phyloP scores from a whole-genome alignment of 35 echinoderm and acorn worm genomes.

The Acanthaster planci region DNA sequence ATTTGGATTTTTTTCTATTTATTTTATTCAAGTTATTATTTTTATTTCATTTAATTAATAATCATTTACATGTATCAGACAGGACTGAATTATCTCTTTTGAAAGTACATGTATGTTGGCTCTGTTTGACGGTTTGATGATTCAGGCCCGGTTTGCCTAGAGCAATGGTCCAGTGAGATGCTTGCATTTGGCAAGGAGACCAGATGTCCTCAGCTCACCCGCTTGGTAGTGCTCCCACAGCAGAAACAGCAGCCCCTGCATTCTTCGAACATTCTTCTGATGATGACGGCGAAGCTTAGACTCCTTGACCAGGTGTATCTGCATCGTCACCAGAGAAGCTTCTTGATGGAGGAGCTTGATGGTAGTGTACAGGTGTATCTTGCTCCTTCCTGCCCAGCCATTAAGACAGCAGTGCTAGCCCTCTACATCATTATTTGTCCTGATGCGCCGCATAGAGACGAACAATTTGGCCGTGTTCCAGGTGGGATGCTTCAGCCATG shows the following conservation, averaged over 20 bases:
- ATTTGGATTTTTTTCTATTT: too few relatives aligned
- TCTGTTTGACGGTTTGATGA: too few relatives aligned
- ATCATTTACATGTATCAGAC: too few relatives aligned
- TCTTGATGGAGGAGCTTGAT: slow-evolving; percentile 36
- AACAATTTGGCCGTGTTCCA: neutral
- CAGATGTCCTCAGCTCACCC: neutral
- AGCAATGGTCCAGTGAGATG: too few relatives aligned
- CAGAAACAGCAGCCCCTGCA: slow-evolving; percentile 24
- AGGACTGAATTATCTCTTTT: too few relatives aligned
- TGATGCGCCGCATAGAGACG: neutral
- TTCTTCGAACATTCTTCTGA: neutral
- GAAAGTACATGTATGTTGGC: too few relatives aligned
- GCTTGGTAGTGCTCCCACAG: slow-evolving; percentile 25
- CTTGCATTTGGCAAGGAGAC: neutral
- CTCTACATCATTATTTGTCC: slow-evolving; percentile 57
- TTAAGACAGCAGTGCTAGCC: slow-evolving; percentile 44
- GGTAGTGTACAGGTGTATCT: neutral
- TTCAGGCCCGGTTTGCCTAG: too few relatives aligned
- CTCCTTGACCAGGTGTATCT: slow-evolving; percentile 16
- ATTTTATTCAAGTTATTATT: too few relatives aligned
- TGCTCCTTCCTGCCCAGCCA: neutral
- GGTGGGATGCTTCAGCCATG: neutral
- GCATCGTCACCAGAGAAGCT: neutral
- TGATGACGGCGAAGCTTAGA: slow-evolving; percentile 24
- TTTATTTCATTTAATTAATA: too few relatives aligned